Evolutionary conservation across 2,797 vertebrate genomes (phyloP).

Genomic region (Enteromius thamalakanensis): DNA sequence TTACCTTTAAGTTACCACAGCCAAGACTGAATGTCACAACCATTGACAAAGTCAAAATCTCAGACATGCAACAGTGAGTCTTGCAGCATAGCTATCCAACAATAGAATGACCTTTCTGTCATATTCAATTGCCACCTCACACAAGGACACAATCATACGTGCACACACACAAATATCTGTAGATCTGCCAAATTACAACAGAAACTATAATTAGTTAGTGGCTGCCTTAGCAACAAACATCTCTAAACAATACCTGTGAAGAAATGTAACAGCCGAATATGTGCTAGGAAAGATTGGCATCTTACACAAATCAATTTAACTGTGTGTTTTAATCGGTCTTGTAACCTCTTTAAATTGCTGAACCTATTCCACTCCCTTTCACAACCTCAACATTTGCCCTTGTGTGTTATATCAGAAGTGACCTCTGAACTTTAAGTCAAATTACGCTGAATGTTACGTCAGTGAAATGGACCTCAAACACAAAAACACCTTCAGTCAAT

Average conservation of each 20-base stretch:
- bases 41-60: neutral
- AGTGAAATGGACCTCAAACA: neutral
- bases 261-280: neutral
- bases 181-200: neutral
- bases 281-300: neutral
- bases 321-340: neutral
- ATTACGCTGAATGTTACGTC: neutral
- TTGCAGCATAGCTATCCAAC: constrained; percentile 36
- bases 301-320: neutral
- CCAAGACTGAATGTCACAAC: neutral
- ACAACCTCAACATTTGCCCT: constrained; percentile 2
- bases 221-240: neutral
- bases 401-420: neutral
- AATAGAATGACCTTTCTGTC: constrained; percentile 52
- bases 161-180: neutral
- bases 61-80: constrained; percentile 1
- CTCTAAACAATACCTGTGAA: constrained; percentile 9
- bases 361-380: neutral
- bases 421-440: neutral
- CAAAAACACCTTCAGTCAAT: neutral
- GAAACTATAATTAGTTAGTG: constrained; percentile 12
- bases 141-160: neutral
- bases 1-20: neutral
- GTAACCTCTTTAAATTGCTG: neutral
- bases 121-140: constrained; percentile 9